phyloP scores from a whole-genome alignment of 2,113 vertebrate species.

The Felis chaus region DNA sequence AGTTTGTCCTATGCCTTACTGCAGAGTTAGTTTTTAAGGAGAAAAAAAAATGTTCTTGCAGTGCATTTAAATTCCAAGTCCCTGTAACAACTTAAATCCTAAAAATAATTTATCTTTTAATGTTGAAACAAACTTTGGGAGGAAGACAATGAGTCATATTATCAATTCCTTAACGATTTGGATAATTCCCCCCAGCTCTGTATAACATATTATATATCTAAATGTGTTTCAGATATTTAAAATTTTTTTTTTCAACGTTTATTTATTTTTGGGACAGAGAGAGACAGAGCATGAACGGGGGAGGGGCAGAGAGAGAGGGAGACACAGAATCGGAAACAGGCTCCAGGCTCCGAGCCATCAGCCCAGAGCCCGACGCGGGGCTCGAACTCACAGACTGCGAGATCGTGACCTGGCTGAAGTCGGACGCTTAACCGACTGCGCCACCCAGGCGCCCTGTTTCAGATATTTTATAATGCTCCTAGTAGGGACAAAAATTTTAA shows the following conservation, averaged over 20 bases:
- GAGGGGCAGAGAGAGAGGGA: too few relatives aligned
- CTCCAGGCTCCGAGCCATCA: too few relatives aligned
- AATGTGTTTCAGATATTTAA: neutral
- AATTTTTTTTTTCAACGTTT: too few relatives aligned
- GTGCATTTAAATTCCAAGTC: conserved; percentile 1
- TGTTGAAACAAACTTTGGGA: neutral
- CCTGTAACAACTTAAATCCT: conserved; percentile 33
- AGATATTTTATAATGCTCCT: neutral
- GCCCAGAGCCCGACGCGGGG: too few relatives aligned
- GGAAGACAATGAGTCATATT: neutral
- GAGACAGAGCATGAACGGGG: too few relatives aligned
- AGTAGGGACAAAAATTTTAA: neutral
- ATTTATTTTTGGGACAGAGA: too few relatives aligned
- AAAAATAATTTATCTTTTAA: conserved; percentile 48
- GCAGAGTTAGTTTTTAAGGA: conserved; percentile 73
- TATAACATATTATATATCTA: neutral
- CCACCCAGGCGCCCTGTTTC: neutral
- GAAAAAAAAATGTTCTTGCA: neutral
- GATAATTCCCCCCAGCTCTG: neutral
- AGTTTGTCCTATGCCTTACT: conserved; percentile 79
- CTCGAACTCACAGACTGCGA: too few relatives aligned
- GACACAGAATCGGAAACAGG: too few relatives aligned
- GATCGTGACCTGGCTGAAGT: too few relatives aligned
- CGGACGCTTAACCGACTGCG: too few relatives aligned
- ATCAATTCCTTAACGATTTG: neutral